phyloP scores from a whole-genome alignment of 2,797 vertebrate genomes.

The Discoglossus pictus region DNA sequence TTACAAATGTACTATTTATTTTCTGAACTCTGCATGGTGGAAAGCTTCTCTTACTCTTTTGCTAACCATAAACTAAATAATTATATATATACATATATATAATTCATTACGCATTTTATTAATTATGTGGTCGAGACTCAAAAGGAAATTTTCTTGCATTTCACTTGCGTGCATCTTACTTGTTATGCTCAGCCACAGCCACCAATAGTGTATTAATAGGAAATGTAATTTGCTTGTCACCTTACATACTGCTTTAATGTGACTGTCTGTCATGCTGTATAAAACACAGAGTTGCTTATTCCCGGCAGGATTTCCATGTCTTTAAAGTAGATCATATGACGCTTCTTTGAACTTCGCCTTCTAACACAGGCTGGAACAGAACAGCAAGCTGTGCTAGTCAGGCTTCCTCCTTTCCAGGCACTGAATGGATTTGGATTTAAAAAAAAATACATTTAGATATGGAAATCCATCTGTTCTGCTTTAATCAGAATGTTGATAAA shows the following conservation, averaged over 20 bases:
- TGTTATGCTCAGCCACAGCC: no score
- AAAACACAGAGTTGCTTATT: neutral
- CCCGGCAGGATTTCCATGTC: neutral
- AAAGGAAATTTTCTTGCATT: no score
- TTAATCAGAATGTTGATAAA: no score
- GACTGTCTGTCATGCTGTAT: neutral
- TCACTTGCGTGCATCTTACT: no score
- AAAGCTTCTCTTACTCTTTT: no score
- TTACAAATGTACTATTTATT: no score
- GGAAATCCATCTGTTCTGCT: neutral
- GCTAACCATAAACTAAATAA: no score
- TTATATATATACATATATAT: no score
- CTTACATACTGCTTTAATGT: neutral
- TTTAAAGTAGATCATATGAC: slow-evolving; percentile 2
- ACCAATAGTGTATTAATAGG: neutral
- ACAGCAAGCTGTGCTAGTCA: neutral
- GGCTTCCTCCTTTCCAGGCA: neutral
- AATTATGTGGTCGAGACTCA: no score
- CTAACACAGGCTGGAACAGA: slow-evolving; percentile 3
- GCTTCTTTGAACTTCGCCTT: neutral
- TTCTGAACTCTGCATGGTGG: no score
- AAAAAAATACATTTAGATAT: neutral
- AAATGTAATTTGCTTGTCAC: neutral
- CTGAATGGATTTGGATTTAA: neutral
- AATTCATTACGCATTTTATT: no score